Evolutionary conservation across 2,113 vertebrate species (phyloP).

Genomic region (Raja brachyura): DNA sequence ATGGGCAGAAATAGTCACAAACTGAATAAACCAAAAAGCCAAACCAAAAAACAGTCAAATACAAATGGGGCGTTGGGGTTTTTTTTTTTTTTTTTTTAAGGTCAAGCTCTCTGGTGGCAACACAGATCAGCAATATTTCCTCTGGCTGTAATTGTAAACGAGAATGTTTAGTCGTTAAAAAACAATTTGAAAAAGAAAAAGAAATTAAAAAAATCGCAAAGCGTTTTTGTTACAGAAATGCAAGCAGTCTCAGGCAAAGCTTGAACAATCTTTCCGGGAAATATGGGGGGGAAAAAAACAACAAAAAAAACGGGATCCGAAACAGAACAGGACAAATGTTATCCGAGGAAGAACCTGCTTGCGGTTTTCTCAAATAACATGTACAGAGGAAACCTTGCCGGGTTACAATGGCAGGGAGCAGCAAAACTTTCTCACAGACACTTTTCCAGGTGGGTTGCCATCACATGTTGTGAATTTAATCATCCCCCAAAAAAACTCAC

Average conservation of each 20-base stretch:
- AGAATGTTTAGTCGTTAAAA: constrained; percentile 38
- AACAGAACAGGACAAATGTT: background rate
- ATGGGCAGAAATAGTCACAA: constrained; percentile 76
- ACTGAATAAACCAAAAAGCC: constrained; percentile 57
- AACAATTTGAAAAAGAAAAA: background rate
- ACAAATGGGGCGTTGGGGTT: constrained; percentile 32
- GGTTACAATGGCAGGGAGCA: constrained; percentile 37
- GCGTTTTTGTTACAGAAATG: constrained; percentile 29
- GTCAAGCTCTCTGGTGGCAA: constrained; percentile 27
- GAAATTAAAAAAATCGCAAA: background rate
- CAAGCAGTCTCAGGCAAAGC: constrained; percentile 31
- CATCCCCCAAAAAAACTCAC: background rate
- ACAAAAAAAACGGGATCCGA: background rate
- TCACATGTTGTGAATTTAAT: background rate
- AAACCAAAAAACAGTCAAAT: constrained; percentile 41
- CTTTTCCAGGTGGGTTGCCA: background rate
- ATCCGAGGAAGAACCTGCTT: background rate
- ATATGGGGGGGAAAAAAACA: too few species aligned
- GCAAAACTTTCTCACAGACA: background rate
- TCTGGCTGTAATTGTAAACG: constrained; percentile 42
- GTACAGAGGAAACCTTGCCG: constrained; percentile 46
- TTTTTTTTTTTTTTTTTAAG: background rate
- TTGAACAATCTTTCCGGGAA: background rate
- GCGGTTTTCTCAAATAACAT: constrained; percentile 32
- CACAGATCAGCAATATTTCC: constrained; percentile 42